Evolutionary conservation across 2,797 vertebrate species (phyloP), one percentile per base, ranked within the genome.

Genomic region (Esox masquinongy): DNA sequence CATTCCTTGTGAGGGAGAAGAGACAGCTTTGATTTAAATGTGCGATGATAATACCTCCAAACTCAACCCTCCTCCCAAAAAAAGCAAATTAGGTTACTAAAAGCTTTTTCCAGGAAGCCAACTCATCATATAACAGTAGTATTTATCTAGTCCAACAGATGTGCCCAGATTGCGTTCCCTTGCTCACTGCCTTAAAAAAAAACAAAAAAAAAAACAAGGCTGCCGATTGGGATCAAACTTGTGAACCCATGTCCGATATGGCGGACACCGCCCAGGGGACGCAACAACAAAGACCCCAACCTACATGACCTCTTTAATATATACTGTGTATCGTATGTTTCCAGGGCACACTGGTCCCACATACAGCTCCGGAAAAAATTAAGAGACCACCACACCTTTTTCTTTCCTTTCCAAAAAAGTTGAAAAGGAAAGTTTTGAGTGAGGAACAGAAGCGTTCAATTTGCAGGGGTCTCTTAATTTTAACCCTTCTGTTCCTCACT

Each of bases 141-240:
- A 67, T 67, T 67, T 67, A 67, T 67, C 64, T 34, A 67, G 64
- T 67, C 16, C 29, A 67, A 67, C 64, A 67, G 63, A 67, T 67
- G 64, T 67, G 64, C 5, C 31, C 64, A 67, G 29, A 17, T 34
- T 34, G 64, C 29, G 8, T 67, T 16, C 64, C 29, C 29, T 67
- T 34, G 14, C 31, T 17, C 64, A 34, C 64, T 31, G 29, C 26
- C 63, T 51, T 11, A 17, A 17, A 51, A 6, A 56, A 56, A 31
- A 67, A 19, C 29, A 34, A 34, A n/a, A 6, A 6, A 34, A 36
- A 67, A 31, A 67, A 19, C 29, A 34, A 34, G 64, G 31, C 5
- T 67, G 15, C 31, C 16, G 17, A 67, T 31, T 8, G 29, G 29
- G 64, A 34, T 29, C 29, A 67, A 67, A 34, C 15, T 67, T 67